Evolutionary conservation across 2,797 vertebrate species (phyloP).

Genomic region (Chaunax sp.): DNA sequence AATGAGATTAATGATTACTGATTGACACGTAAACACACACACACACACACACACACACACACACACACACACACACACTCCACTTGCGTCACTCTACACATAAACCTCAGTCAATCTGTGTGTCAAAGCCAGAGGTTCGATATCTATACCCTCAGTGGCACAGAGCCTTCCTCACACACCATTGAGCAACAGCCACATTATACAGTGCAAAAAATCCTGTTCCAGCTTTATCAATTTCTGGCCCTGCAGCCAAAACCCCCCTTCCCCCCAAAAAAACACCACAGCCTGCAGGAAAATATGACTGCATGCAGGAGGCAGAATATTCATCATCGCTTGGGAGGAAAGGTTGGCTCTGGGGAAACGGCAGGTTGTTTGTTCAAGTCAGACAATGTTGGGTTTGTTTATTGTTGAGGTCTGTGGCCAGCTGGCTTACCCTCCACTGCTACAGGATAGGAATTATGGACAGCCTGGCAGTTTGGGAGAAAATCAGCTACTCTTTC

Average conservation of each 20-base stretch:
- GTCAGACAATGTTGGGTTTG: constrained; percentile 75
- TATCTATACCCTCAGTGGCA: constrained; percentile 64
- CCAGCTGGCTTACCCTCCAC: constrained; percentile 71
- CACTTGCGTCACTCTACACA: constrained; percentile 22
- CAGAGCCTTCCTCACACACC: constrained; percentile 59
- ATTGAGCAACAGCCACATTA: constrained; percentile 70
- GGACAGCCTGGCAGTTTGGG: constrained; percentile 51
- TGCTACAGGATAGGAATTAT: constrained; percentile 67
- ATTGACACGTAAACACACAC: constrained; percentile 8
- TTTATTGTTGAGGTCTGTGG: constrained; percentile 72
- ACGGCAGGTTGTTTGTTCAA: constrained; percentile 69
- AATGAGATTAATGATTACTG: constrained; percentile 33
- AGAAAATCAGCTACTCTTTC: constrained; percentile 39
- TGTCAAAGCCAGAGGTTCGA: constrained; percentile 64
- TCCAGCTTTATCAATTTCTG: constrained; percentile 77
- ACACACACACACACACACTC: neutral
- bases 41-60: constrained; percentile 7
- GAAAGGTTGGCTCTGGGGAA: constrained; percentile 64
- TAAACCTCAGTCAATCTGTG: constrained; percentile 40
- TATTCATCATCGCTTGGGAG: constrained; percentile 71
- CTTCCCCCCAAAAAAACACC: neutral
- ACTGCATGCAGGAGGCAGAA: constrained; percentile 53
- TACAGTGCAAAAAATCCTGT: constrained; percentile 63
- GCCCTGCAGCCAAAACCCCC: constrained; percentile 57
- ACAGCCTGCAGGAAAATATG: constrained; percentile 61